These are phyloP conservation scores for Physella acuta DNA, from an alignment of 1,140 invertebrate genomes.

Conservation along the genomic window DNA sequence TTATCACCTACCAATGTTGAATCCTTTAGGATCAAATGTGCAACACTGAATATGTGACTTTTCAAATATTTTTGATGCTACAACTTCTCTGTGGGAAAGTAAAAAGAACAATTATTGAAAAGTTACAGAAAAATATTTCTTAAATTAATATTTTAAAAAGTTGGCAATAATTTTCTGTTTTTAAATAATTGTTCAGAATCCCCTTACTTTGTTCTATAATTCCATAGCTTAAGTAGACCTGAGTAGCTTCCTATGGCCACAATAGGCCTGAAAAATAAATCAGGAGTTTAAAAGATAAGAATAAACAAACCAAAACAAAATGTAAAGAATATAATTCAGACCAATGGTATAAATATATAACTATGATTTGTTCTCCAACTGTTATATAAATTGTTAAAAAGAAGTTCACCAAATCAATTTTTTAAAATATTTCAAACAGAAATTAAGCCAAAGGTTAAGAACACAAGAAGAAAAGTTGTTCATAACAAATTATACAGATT, in stretches of 20 bases:
- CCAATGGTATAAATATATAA: neutral
- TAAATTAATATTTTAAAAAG: too few relatives aligned
- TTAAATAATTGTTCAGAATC: too few relatives aligned
- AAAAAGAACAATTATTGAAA: too few relatives aligned
- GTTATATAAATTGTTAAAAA: too few relatives aligned
- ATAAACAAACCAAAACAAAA: neutral
- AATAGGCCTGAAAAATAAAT: constrained; percentile 45
- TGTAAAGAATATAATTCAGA: neutral
- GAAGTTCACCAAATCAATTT: too few relatives aligned
- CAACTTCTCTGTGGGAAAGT: constrained; percentile 36
- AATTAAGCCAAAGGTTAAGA: too few relatives aligned
- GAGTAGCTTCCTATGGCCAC: constrained; percentile 57
- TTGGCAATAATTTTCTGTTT: too few relatives aligned
- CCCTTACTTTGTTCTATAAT: constrained; percentile 59
- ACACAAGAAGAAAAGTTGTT: too few relatives aligned
- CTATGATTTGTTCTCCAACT: too few relatives aligned
- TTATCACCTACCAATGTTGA: constrained; percentile 54
- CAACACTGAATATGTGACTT: constrained; percentile 48
- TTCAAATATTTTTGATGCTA: constrained; percentile 50
- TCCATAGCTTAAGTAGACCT: constrained; percentile 57
- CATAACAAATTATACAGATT: too few relatives aligned
- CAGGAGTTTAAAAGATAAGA: neutral
- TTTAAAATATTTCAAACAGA: too few relatives aligned
- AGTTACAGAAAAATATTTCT: too few relatives aligned
- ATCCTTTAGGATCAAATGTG: constrained; percentile 53